phyloP scores from a whole-genome alignment of 2,888 invertebrate species.

The Cosmia trapezina region DNA sequence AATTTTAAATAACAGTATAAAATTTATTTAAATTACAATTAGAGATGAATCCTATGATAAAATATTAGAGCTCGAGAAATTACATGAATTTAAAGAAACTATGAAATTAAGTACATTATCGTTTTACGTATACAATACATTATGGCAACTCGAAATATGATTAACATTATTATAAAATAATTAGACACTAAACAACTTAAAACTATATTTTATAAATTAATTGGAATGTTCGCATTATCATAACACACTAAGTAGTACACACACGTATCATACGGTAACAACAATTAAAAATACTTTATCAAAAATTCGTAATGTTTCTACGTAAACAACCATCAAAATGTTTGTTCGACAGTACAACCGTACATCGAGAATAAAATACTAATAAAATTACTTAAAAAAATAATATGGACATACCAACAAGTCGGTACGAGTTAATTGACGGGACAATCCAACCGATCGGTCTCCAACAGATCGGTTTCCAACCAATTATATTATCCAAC shows the following conservation, averaged over 20 bases:
- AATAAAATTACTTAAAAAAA: slow-evolving; percentile 85
- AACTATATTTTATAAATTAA: slow-evolving; percentile 73
- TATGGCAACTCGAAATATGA: slow-evolving; percentile 85
- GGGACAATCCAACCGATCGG: slow-evolving; percentile 78
- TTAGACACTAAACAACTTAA: slow-evolving; percentile 72
- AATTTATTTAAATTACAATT: slow-evolving; percentile 65
- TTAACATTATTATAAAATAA: slow-evolving; percentile 67
- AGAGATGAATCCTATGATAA: slow-evolving; percentile 65
- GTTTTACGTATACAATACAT: slow-evolving; percentile 76
- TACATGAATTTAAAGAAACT: slow-evolving; percentile 64
- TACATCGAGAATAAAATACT: slow-evolving; percentile 71
- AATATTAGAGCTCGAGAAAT: slow-evolving; percentile 63
- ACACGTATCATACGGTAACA: slow-evolving; percentile 84
- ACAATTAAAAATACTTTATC: slow-evolving; percentile 82
- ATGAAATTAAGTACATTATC: slow-evolving; percentile 86
- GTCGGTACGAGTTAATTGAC: slow-evolving; percentile 84
- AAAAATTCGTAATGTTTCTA: slow-evolving; percentile 75
- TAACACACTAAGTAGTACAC: slow-evolving; percentile 75
- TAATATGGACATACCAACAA: slow-evolving; percentile 86
- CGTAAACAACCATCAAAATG: slow-evolving; percentile 75
- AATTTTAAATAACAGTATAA: slow-evolving; percentile 66
- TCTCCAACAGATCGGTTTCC: slow-evolving; percentile 71
- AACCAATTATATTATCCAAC: slow-evolving; percentile 70
- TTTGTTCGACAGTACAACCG: slow-evolving; percentile 68
- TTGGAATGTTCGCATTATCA: slow-evolving; percentile 82